phyloP scores from a whole-genome alignment of 1,140 invertebrate genomes.

The Dendroctonus ponderosae region DNA sequence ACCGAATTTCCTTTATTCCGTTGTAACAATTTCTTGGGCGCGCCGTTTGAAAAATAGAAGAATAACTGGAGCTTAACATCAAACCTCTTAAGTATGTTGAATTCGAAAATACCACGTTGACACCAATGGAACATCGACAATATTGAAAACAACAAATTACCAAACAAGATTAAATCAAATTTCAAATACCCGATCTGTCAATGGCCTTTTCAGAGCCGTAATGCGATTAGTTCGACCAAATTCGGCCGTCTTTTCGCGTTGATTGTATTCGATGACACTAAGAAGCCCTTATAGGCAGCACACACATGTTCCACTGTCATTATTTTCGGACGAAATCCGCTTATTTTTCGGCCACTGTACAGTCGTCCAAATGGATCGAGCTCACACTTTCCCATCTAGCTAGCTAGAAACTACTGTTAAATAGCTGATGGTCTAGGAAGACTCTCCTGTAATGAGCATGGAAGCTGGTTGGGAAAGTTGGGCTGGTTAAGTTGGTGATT shows the following conservation, averaged over 20 bases:
- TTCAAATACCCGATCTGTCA: constrained; percentile 10
- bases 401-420: not conserved
- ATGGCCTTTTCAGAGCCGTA: constrained; percentile 19
- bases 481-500: no score
- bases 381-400: not conserved
- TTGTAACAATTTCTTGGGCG: no score
- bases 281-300: constrained; percentile 49
- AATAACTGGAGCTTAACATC: no score
- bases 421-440: no score
- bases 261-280: constrained; percentile 47
- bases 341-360: constrained; percentile 46
- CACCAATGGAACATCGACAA: not conserved
- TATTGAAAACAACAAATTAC: constrained; percentile 12
- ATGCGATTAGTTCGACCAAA: constrained; percentile 22
- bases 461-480: no score
- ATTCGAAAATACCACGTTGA: not conserved
- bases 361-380: constrained; percentile 5
- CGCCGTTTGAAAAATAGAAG: no score
- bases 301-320: constrained; percentile 52
- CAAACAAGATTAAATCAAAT: constrained; percentile 20
- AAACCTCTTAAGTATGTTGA: not conserved
- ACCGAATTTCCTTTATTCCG: no score
- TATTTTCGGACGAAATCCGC: constrained; percentile 48
- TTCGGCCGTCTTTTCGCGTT: constrained; percentile 26
- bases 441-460: no score